Evolutionary conservation across 2,113 vertebrate genomes (phyloP), one percentile per base, ranked within the genome.

Genomic region (Syngnathus scovelli): DNA sequence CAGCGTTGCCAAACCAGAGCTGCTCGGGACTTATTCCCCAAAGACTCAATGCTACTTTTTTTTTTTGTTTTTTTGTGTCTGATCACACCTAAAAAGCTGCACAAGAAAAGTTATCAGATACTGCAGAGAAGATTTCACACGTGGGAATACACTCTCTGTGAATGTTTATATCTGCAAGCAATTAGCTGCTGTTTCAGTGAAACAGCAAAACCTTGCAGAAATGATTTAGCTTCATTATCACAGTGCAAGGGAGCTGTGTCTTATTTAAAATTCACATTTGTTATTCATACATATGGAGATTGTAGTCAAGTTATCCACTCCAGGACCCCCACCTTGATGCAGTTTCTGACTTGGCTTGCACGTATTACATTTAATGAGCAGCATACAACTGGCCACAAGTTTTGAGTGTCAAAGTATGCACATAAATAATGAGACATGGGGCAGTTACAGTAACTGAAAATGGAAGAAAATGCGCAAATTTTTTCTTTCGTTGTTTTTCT

Each of bases 1-100:
- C 89, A 90, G 73, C 89, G 86, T 90, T 90, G 90, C 27, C 69
- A 43, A 67, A 38, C 56, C 70, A 1, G 36, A 44, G 43, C 37
- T 66, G 63, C 10, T 51, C 64, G 71, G 16, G 48, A 15, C 12
- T 13, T 21, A 54, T 54, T n/a, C 55, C 55, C 55, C 6, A 16
- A 58, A 58, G 27, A 58, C 15, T 36, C 27, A 12, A 52, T 10
- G 19, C 19, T 6, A 33, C 27, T 58, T 23, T 33, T 54, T 54
- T 2, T 54, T 55, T 36, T 36, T n/a, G n/a, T n/a, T 5, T 58
- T 23, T 23, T 23, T 1, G 27, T 58, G 27, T 18, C 27, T 33
- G 13, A 58, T 36, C 27, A 43, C 60, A 62, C 60, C 60, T 62
- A 39, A 43, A 62, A 62, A 11, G 19, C n/a, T 62, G 4, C 60